These are phyloP conservation scores for Chalcosyrphus nemorum DNA, from an alignment of 2,888 invertebrate species.

Conservation along the genomic window DNA sequence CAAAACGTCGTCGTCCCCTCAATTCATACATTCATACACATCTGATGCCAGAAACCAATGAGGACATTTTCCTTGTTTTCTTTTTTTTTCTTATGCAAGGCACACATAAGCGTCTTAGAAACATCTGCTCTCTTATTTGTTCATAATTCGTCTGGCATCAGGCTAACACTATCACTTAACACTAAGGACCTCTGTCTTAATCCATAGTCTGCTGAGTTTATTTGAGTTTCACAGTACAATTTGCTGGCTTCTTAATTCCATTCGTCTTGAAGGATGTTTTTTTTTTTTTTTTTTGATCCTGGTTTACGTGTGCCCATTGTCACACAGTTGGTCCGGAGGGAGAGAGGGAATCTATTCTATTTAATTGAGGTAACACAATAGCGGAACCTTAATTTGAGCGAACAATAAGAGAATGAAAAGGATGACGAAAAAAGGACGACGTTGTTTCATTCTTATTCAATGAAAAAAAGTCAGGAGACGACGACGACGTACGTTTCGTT, in stretches of 20 bases:
- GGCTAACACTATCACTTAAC: constrained; percentile 72
- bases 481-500: constrained; percentile 31
- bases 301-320: constrained; percentile 70
- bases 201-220: constrained; percentile 48
- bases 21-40: constrained; percentile 4
- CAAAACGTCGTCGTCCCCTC: constrained; percentile 15
- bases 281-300: constrained; percentile 5
- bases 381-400: constrained; percentile 68
- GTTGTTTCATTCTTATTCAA: constrained; percentile 58
- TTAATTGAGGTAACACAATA: constrained; percentile 63
- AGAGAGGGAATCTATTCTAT: constrained; percentile 65
- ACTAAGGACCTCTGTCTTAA: constrained; percentile 70
- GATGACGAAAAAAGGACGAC: constrained; percentile 52
- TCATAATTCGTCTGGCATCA: constrained; percentile 68
- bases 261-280: constrained; percentile 30
- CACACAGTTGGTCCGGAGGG: constrained; percentile 37
- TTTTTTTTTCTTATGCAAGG: constrained; percentile 9
- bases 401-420: constrained; percentile 59
- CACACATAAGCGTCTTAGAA: constrained; percentile 49
- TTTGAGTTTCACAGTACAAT: constrained; percentile 53
- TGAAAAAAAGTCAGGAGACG: constrained; percentile 55
- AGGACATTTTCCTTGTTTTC: background rate
- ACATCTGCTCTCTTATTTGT: constrained; percentile 67
- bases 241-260: constrained; percentile 66
- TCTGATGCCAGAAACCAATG: background rate